phyloP scores from a whole-genome alignment of 2,113 vertebrate genomes.

The Amphilophus citrinellus region DNA sequence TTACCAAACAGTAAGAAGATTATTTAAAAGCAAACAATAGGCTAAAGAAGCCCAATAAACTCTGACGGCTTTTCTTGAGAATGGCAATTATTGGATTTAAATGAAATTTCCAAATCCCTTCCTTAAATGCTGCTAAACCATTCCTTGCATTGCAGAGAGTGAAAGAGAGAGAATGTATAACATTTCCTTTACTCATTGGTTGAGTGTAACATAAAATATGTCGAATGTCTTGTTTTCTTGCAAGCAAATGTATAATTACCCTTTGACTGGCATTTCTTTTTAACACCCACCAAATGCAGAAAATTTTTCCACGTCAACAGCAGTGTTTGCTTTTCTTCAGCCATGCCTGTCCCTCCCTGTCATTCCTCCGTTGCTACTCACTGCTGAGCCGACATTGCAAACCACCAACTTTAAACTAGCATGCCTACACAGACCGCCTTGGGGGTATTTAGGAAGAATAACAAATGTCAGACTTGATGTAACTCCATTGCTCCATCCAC shows the following conservation, averaged over 20 bases:
- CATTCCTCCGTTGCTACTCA: neutral
- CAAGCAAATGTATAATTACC: neutral
- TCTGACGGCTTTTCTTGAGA: neutral
- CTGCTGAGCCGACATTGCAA: neutral
- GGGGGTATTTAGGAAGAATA: slow-evolving; percentile 1
- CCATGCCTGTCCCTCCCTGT: neutral
- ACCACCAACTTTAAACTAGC: slow-evolving; percentile 24
- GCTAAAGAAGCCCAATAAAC: neutral
- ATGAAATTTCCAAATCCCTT: neutral
- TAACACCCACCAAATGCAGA: neutral
- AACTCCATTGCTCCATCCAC: slow-evolving; percentile 41
- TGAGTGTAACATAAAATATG: neutral
- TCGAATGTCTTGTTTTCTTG: neutral
- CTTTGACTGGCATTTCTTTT: neutral
- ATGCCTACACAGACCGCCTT: neutral
- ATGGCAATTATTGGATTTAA: neutral
- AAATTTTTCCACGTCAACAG: neutral
- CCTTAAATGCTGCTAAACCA: neutral
- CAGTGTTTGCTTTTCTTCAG: neutral
- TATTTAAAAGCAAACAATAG: neutral
- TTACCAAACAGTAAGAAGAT: neutral
- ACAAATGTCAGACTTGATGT: slow-evolving; percentile 17
- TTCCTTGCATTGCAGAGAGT: neutral
- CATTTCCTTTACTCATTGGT: neutral
- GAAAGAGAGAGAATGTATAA: neutral